Evolutionary conservation across 2,113 vertebrate genomes (phyloP), one percentile per base, ranked within the genome.

Genomic region (Eonycteris spelaea): DNA sequence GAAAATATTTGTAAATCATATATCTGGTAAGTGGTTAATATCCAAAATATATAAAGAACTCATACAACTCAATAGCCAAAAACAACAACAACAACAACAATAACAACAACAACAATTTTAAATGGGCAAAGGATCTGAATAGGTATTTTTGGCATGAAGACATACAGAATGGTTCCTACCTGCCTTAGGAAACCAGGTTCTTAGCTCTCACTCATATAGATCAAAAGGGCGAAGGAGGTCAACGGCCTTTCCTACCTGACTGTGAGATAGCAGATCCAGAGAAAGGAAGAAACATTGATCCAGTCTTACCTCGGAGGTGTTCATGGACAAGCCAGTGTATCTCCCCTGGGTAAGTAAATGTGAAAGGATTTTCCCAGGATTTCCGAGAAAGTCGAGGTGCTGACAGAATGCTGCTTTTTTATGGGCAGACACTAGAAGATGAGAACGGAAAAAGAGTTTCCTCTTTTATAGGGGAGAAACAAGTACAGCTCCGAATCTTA

Each of bases 381-480:
- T 95, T 75, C 61, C 93, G 80, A 82, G 68, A 77, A 89, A 71
- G 10, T 53, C 65, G n/a, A 71, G 11, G 43, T 53, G 6, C 8
- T 94, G 40, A 48, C 28, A 43, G 7, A 26, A 51, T 80, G 18
- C 8, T 79, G 65, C 6, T 73, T 11, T 53, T 26, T 30, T 40
- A 30, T 4, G 68, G 26, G 10, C 28, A 57, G 73, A 55, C 6
- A 43, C 18, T 85, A 7, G n/a, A 79, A 38, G 13, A 26, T 3
- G 35, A 74, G 28, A 71, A 51, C 33, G 13, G 7, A 14, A 30
- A 63, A 68, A 87, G 18, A 59, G 26, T 45, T 83, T 70, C 33
- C 1, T 28, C 24, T 80, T 11, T 4, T 8, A 6, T 0, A 79
- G 15, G 12, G 18, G 19, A 79, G 35, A 88, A 86, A 59, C 14